Percentiles rank a stretch among this genome's conserved stretches.
phyloP scores from a whole-genome alignment of 2,888 invertebrate genomes.

The Horisme vitalbata region DNA sequence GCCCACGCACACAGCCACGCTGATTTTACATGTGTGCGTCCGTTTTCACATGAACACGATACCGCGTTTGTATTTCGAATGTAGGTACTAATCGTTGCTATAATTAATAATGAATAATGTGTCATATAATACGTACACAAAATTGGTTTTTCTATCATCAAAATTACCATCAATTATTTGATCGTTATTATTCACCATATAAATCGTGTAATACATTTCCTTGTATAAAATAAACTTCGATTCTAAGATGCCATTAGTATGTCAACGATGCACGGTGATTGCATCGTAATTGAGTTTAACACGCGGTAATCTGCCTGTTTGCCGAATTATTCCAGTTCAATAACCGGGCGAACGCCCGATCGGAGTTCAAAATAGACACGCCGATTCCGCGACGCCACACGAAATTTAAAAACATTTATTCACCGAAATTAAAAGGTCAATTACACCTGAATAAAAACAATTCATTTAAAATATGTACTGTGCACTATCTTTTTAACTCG shows the following conservation, averaged over 20 bases:
- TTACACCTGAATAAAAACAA: conserved; percentile 6
- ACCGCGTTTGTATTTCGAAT: conserved; percentile 63
- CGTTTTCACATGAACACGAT: conserved; percentile 73
- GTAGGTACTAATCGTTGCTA: conserved; percentile 53
- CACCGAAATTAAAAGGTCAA: conserved; percentile 23
- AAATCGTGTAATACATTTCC: background rate
- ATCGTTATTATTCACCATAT: no score
- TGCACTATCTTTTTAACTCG: background rate
- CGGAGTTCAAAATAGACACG: conserved; percentile 77
- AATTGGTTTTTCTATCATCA: no score
- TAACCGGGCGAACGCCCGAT: conserved; percentile 75
- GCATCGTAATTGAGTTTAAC: conserved; percentile 64
- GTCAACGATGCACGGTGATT: conserved; percentile 30
- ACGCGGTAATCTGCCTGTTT: conserved; percentile 77
- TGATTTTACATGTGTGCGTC: conserved; percentile 69
- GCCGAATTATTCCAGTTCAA: conserved; percentile 82
- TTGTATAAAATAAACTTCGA: conserved; percentile 21
- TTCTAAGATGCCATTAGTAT: conserved; percentile 35
- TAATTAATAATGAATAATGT: conserved; percentile 61
- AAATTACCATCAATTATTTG: no score
- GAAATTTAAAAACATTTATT: conserved; percentile 31
- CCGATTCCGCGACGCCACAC: conserved; percentile 48
- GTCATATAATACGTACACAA: no score
- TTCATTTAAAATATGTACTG: conserved; percentile 3
- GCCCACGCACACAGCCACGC: conserved; percentile 59